Evolutionary conservation across 2,113 vertebrate species (phyloP).

Genomic region (Electrona antarctica): DNA sequence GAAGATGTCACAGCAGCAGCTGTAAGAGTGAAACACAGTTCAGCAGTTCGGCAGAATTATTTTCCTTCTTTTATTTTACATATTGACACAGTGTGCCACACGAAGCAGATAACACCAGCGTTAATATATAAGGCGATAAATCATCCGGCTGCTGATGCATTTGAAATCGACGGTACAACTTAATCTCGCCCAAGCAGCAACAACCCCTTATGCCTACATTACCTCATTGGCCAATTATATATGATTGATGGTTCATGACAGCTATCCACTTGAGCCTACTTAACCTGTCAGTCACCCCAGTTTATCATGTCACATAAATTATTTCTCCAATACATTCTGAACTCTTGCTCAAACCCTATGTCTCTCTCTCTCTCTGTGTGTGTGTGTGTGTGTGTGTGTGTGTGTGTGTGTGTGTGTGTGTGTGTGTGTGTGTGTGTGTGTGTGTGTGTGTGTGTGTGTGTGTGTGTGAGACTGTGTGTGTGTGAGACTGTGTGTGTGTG

Average conservation of each 20-base stretch:
- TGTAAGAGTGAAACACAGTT: too few species aligned
- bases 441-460: too few species aligned
- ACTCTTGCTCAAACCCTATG: conserved; percentile 14
- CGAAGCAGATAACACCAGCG: not conserved
- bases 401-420: too few species aligned
- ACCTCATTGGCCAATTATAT: conserved; percentile 7
- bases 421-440: too few species aligned
- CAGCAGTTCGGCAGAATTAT: too few species aligned
- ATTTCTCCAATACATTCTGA: conserved; percentile 14
- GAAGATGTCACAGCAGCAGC: too few species aligned
- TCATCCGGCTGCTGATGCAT: not conserved
- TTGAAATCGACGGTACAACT: not conserved
- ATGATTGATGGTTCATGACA: conserved; percentile 31
- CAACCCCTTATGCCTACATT: conserved; percentile 10
- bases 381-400: too few species aligned
- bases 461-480: too few species aligned
- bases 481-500: too few species aligned
- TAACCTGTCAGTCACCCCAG: conserved; percentile 29
- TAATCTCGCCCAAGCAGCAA: not conserved
- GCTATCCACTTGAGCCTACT: conserved; percentile 20
- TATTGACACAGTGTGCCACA: not conserved
- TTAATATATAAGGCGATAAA: not conserved
- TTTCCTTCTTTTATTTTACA: too few species aligned
- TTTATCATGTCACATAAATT: conserved; percentile 28
- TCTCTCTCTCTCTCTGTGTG: too few species aligned